These are phyloP conservation scores for Sclerurus mexicanus DNA, from an alignment of 2,113 vertebrate genomes.

Conservation along the genomic window DNA sequence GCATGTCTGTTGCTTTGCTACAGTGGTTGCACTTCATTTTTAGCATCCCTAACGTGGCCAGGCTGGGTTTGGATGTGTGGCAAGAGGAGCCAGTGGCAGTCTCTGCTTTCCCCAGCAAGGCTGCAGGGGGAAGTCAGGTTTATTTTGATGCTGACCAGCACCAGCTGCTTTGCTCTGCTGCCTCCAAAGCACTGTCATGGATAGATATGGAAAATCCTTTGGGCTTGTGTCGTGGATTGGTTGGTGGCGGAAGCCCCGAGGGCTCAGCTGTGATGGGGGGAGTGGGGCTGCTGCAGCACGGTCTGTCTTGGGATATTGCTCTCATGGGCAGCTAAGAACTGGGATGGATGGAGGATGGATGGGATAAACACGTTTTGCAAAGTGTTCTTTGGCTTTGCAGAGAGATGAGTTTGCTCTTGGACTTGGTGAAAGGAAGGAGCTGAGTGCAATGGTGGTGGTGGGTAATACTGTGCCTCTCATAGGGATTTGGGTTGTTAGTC, in stretches of 20 bases:
- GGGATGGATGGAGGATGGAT: background rate
- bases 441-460: rapidly evolving
- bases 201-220: background rate
- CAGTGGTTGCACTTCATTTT: background rate
- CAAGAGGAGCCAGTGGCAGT: background rate
- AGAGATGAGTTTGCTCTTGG: background rate
- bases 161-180: background rate
- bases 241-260: rapidly evolving
- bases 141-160: background rate
- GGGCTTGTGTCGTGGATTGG: background rate
- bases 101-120: background rate
- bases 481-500: background rate
- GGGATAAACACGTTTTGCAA: background rate
- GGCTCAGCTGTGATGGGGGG: background rate
- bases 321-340: rapidly evolving
- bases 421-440: rapidly evolving
- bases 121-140: background rate
- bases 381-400: rapidly evolving
- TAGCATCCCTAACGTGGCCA: background rate
- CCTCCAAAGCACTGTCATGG: background rate
- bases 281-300: background rate
- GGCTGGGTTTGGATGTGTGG: background rate
- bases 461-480: rapidly evolving
- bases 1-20: background rate
- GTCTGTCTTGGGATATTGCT: background rate